Evolutionary conservation across 2,113 vertebrate species (phyloP).

Genomic region (Casuarius casuarius): DNA sequence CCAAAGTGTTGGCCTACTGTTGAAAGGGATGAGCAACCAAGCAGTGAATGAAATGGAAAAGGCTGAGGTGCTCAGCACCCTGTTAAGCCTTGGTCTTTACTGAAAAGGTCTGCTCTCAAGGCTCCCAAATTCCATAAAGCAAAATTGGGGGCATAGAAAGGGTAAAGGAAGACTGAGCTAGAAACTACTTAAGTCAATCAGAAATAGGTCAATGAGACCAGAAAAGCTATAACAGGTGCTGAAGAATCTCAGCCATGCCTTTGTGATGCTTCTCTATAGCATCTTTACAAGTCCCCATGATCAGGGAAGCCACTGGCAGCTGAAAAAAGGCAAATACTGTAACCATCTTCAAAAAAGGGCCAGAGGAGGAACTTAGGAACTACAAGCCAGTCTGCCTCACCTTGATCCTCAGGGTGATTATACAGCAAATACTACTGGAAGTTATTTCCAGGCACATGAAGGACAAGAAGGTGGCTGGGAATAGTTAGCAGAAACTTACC

Average conservation of each 20-base stretch:
- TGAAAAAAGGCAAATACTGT: neutral
- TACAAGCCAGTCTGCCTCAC: neutral
- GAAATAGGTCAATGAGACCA: too few relatives aligned
- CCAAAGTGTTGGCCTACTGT: neutral
- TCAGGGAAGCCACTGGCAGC: neutral
- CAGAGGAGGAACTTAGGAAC: neutral
- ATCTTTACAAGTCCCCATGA: neutral
- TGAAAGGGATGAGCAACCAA: neutral
- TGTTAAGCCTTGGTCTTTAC: neutral
- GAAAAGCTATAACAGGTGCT: too few relatives aligned
- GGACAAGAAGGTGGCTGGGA: neutral
- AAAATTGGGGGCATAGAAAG: too few relatives aligned
- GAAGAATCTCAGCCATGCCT: neutral
- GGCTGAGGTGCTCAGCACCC: neutral
- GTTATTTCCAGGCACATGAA: neutral
- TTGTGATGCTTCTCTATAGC: neutral
- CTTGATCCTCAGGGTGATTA: neutral
- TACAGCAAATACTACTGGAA: neutral
- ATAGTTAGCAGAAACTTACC: neutral
- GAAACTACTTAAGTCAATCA: too few relatives aligned
- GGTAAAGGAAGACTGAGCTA: too few relatives aligned
- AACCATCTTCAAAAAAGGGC: neutral
- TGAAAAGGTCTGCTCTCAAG: neutral
- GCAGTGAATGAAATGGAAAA: neutral
- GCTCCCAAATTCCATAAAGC: neutral